Percentiles rank a stretch among this genome's conserved stretches.
phyloP scores from a whole-genome alignment of 2,888 invertebrate genomes.

The Tachina fera region DNA sequence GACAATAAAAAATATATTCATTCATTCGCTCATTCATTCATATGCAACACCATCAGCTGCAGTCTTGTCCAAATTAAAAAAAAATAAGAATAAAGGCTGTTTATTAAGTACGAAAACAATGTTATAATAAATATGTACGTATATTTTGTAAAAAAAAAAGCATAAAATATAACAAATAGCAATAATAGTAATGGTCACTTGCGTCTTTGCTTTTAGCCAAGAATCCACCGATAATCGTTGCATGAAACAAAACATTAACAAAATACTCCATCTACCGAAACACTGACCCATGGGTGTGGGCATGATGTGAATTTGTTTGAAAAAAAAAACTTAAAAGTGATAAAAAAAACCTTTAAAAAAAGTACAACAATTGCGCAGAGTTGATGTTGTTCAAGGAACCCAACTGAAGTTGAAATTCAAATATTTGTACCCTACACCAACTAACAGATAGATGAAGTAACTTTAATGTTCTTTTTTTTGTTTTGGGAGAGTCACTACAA shows the following conservation, averaged over 20 bases:
- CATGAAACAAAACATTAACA: conserved; percentile 47
- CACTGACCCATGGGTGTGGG: conserved; percentile 68
- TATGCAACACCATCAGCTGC: conserved; percentile 47
- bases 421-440: conserved; percentile 38
- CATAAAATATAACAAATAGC: conserved; percentile 40
- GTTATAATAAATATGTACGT: conserved; percentile 11
- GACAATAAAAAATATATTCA: conserved; percentile 38
- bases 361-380: conserved; percentile 4
- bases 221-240: conserved; percentile 34
- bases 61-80: conserved; percentile 7
- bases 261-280: conserved; percentile 42
- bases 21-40: conserved; percentile 46
- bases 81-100: conserved; percentile 14
- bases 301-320: conserved; percentile 48
- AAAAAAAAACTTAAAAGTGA: not conserved
- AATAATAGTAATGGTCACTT: conserved; percentile 57
- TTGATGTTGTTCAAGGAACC: conserved; percentile 38
- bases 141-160: not conserved
- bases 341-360: not conserved
- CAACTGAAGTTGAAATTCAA: conserved; percentile 33
- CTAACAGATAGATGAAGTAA: conserved; percentile 19
- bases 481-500: conserved; percentile 22
- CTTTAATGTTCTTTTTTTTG: conserved; percentile 1
- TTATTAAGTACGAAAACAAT: not conserved
- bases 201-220: conserved; percentile 26